These are phyloP conservation scores for Gymnocheta viridis DNA, from an alignment of 2,888 invertebrate genomes.

Conservation along the genomic window DNA sequence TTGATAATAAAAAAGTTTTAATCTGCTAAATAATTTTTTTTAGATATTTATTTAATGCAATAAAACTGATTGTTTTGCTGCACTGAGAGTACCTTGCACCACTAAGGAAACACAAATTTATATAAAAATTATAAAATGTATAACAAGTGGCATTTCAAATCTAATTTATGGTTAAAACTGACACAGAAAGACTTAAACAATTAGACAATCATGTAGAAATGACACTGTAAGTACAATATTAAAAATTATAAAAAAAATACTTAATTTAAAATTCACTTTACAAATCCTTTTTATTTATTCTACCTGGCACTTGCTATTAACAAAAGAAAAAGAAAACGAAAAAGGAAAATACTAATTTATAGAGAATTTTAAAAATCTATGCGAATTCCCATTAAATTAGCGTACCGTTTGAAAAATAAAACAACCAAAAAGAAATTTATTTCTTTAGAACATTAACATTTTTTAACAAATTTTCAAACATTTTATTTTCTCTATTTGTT, in stretches of 20 bases:
- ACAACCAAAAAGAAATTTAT: neutral
- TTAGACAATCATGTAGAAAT: constrained; percentile 11
- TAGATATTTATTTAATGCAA: neutral
- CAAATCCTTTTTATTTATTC: constrained; percentile 30
- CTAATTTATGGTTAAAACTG: constrained; percentile 19
- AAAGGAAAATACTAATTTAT: constrained; percentile 30
- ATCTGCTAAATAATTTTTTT: neutral
- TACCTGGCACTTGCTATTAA: constrained; percentile 30
- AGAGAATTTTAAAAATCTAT: neutral
- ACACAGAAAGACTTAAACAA: constrained; percentile 23
- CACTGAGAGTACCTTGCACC: neutral
- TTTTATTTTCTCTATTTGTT: constrained; percentile 14
- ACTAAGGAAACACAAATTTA: neutral
- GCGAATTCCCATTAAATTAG: neutral
- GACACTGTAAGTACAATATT: constrained; percentile 7
- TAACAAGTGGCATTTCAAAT: constrained; percentile 16
- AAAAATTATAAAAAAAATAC: neutral
- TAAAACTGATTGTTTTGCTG: neutral
- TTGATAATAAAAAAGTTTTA: too few relatives aligned
- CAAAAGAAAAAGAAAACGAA: neutral
- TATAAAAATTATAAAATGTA: constrained; percentile 36
- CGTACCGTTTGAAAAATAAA: neutral
- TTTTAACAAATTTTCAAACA: constrained; percentile 29
- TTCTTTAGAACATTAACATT: constrained; percentile 5
- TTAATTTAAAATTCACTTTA: constrained; percentile 7